These are phyloP conservation scores for Agrotis ipsilon DNA, from an alignment of 2,888 invertebrate genomes.

Conservation along the genomic window DNA sequence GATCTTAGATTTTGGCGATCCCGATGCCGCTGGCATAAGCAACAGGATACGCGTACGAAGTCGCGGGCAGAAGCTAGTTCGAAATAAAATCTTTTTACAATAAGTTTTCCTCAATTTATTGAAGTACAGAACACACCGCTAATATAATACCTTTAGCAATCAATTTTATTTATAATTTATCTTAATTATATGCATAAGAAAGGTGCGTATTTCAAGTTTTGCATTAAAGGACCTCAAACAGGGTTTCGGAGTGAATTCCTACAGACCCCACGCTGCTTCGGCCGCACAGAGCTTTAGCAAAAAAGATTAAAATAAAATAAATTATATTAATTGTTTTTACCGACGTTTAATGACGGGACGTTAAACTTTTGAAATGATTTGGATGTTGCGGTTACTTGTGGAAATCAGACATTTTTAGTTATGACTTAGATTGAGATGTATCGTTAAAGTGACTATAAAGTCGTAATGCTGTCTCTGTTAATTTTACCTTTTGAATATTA, in stretches of 20 bases:
- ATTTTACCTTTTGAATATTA: background rate
- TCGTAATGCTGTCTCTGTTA: background rate
- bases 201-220: slow-evolving; percentile 60
- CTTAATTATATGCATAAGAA: slow-evolving; percentile 62
- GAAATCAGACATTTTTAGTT: slow-evolving; percentile 8
- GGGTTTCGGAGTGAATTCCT: slow-evolving; percentile 43
- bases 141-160: slow-evolving; percentile 43
- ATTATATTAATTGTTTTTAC: slow-evolving; percentile 60
- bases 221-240: slow-evolving; percentile 55
- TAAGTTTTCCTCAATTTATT: slow-evolving; percentile 13
- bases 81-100: slow-evolving; percentile 8
- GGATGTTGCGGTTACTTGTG: slow-evolving; percentile 22
- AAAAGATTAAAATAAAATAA: slow-evolving; percentile 55
- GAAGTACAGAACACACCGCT: slow-evolving; percentile 8
- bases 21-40: too few species aligned
- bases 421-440: background rate
- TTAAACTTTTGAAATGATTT: slow-evolving; percentile 43
- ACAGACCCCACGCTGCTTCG: slow-evolving; percentile 60
- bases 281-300: slow-evolving; percentile 44
- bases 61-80: too few species aligned
- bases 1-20: too few species aligned
- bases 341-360: slow-evolving; percentile 41
- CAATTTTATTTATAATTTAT: slow-evolving; percentile 57
- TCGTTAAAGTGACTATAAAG: background rate
- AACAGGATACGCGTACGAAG: too few species aligned